These are phyloP conservation scores for Clytia hemisphaerica DNA, from an alignment of 30 jellyfish, hydroid and myxozoan species.

Conservation along the genomic window DNA sequence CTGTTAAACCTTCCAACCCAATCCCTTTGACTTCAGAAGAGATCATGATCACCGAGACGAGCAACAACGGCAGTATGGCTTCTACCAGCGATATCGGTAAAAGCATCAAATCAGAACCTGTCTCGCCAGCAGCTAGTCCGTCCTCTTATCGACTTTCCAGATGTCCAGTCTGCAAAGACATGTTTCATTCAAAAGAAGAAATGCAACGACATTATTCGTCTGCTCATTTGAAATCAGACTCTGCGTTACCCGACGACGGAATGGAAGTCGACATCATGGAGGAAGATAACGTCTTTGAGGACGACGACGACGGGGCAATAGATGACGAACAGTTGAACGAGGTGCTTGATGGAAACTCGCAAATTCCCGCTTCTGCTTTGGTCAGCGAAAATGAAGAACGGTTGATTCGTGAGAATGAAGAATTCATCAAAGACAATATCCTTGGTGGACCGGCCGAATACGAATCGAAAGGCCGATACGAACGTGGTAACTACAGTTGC, in stretches of 20 bases:
- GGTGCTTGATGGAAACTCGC: background rate
- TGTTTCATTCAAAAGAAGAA: constrained; percentile 11
- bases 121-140: background rate
- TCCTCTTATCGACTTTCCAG: background rate
- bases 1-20: no score
- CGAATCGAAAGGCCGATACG: constrained; percentile 30
- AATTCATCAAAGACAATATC: constrained; percentile 24
- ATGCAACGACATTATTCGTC: constrained; percentile 20
- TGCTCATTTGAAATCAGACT: constrained; percentile 2
- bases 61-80: background rate
- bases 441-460: constrained; percentile 27
- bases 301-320: no score
- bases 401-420: constrained; percentile 20
- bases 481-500: constrained; percentile 31
- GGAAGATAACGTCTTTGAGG: background rate
- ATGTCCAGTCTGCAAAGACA: constrained; percentile 22
- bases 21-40: no score
- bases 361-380: background rate
- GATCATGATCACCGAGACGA: no score
- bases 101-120: background rate
- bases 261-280: background rate
- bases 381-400: constrained; percentile 23
- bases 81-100: background rate
- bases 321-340: no score
- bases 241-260: background rate